A percentile compares a stretch with the other conserved stretches of the same genome.
Conservation (phyloP, 2,797 vertebrate species). For the Crocidura indochinensis region DNA sequence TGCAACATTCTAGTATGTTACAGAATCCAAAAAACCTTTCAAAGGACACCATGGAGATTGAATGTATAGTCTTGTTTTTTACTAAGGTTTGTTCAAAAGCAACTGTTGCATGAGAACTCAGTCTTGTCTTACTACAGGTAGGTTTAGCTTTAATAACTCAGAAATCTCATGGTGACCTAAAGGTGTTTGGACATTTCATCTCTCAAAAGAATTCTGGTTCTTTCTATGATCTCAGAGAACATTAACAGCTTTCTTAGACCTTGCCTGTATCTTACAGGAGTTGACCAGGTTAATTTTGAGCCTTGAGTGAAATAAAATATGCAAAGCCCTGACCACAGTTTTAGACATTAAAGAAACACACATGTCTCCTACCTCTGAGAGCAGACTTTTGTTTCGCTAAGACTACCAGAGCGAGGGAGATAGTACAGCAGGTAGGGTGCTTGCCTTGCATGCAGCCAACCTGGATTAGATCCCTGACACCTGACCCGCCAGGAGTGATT, state of each 20-base stretch:
- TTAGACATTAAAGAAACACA: conserved; percentile 1
- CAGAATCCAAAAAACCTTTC: conserved; percentile 52
- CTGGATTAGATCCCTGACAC: no score
- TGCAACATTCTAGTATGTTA: conserved; percentile 14
- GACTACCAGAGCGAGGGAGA: background rate
- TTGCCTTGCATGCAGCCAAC: no score
- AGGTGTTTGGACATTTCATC: conserved; percentile 32
- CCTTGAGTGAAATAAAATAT: conserved; percentile 48
- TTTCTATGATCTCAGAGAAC: background rate
- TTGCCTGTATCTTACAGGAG: conserved; percentile 5
- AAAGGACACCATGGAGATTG: background rate
- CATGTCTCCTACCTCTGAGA: conserved; percentile 11
- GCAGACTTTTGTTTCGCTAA: conserved; percentile 24
- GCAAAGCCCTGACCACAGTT: background rate
- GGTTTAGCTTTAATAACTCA: conserved; percentile 7
- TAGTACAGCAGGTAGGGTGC: no score
- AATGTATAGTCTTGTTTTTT: background rate
- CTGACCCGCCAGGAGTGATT: no score
- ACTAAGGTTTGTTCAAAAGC: background rate
- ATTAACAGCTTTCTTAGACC: background rate
- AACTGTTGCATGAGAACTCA: background rate
- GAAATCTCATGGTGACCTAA: background rate
- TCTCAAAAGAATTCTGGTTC: conserved; percentile 51
- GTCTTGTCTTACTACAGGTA: conserved; percentile 38
- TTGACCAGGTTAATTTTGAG: conserved; percentile 42